These are phyloP conservation scores for Euzetes globulus DNA, from an alignment of 2,888 invertebrate genomes.

Conservation along the genomic window DNA sequence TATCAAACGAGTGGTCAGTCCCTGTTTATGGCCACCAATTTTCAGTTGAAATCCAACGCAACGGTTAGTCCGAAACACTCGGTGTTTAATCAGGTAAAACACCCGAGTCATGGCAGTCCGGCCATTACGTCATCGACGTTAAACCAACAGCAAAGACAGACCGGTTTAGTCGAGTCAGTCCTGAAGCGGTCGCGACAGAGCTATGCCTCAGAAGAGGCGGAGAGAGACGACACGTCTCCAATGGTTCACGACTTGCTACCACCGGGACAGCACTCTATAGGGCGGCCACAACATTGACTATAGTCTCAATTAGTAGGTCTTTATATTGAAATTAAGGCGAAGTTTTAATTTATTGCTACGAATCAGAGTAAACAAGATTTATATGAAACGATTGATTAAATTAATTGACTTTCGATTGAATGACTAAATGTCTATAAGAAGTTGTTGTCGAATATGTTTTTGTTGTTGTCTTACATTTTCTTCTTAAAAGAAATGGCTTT, in stretches of 20 bases:
- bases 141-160: constrained; percentile 11
- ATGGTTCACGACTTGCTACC: neutral
- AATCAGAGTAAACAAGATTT: too few relatives aligned
- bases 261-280: neutral
- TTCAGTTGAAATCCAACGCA: neutral
- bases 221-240: constrained; percentile 3
- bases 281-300: constrained; percentile 6
- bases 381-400: neutral
- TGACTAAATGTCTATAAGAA: neutral
- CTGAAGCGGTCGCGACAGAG: constrained; percentile 1
- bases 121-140: constrained; percentile 11
- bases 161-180: neutral
- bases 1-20: neutral
- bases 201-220: neutral
- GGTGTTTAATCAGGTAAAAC: neutral
- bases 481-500: too few relatives aligned
- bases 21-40: neutral
- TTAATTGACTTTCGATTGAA: neutral
- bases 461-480: too few relatives aligned
- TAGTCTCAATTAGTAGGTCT: constrained; percentile 23
- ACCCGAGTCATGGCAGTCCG: constrained; percentile 1
- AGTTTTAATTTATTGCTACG: neutral
- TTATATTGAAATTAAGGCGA: neutral
- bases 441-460: neutral
- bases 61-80: neutral